A percentile compares a stretch with the other conserved stretches of the same genome.
These are phyloP conservation scores for Malacoraja senta DNA, from an alignment of 2,797 vertebrate species.

Conservation along the genomic window DNA sequence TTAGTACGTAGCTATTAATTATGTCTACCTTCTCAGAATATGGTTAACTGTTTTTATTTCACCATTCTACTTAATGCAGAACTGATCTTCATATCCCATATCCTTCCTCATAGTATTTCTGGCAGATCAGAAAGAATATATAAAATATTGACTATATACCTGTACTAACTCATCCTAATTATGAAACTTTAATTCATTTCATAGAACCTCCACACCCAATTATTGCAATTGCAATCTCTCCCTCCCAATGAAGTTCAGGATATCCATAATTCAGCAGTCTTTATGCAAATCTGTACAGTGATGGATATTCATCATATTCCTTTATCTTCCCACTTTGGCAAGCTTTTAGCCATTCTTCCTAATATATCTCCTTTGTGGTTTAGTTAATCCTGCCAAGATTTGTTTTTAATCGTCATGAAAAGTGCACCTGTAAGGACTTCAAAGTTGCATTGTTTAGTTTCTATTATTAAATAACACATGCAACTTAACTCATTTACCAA, in stretches of 20 bases:
- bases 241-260: background rate
- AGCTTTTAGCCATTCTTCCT: background rate
- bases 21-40: background rate
- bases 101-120: background rate
- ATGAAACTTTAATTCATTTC: background rate
- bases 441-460: background rate
- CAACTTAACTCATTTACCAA: background rate
- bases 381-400: background rate
- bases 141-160: background rate
- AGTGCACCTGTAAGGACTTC: background rate
- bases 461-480: background rate
- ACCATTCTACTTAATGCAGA: background rate
- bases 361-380: background rate
- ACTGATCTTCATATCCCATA: background rate
- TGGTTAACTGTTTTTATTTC: background rate
- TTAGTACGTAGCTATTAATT: background rate
- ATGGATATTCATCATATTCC: background rate
- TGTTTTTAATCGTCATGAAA: background rate
- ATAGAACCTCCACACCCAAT: background rate
- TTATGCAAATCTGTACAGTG: background rate
- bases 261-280: background rate
- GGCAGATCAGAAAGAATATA: too few relatives aligned
- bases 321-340: background rate
- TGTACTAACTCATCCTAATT: background rate
- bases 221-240: background rate